Evolutionary conservation across 2,888 invertebrate genomes (phyloP).

Genomic region (Acrobeloides nanus): DNA sequence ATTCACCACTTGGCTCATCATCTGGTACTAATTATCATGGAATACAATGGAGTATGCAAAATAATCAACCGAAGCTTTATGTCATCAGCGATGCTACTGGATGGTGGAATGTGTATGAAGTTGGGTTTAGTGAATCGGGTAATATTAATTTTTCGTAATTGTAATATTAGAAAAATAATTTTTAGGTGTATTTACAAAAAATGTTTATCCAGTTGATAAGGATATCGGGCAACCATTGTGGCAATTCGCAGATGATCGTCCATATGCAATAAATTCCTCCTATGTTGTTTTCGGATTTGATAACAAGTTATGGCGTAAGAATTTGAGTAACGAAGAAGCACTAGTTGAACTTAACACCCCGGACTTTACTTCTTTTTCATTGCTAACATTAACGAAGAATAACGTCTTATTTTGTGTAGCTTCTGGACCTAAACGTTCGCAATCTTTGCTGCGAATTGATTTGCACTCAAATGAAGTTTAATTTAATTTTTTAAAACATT

Average conservation of each 20-base stretch:
- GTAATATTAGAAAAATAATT: no score
- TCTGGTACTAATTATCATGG: conserved; percentile 6
- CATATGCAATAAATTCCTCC: conserved; percentile 9
- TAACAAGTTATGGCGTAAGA: not conserved
- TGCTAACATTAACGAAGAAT: not conserved
- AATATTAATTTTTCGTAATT: no score
- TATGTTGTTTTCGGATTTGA: conserved; percentile 1
- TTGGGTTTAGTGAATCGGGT: no score
- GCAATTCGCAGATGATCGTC: conserved; percentile 29
- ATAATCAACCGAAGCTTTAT: no score
- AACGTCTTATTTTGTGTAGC: conserved; percentile 16
- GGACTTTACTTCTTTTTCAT: conserved; percentile 8
- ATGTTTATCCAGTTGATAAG: conserved; percentile 21
- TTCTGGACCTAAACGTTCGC: conserved; percentile 10
- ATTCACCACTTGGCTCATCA: not conserved
- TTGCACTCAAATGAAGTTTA: conserved; percentile 7
- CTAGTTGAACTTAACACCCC: not conserved
- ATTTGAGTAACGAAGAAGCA: conserved; percentile 1
- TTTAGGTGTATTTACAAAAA: no score
- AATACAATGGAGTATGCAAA: conserved; percentile 12
- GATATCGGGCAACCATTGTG: conserved; percentile 32
- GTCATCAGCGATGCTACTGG: conserved; percentile 8
- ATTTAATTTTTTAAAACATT: conserved; percentile 1
- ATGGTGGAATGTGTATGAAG: conserved; percentile 6
- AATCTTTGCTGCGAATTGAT: conserved; percentile 13